Conservation (phyloP, 53 echinoderm and acorn worm genomes). For the Stichopus horrens region DNA sequence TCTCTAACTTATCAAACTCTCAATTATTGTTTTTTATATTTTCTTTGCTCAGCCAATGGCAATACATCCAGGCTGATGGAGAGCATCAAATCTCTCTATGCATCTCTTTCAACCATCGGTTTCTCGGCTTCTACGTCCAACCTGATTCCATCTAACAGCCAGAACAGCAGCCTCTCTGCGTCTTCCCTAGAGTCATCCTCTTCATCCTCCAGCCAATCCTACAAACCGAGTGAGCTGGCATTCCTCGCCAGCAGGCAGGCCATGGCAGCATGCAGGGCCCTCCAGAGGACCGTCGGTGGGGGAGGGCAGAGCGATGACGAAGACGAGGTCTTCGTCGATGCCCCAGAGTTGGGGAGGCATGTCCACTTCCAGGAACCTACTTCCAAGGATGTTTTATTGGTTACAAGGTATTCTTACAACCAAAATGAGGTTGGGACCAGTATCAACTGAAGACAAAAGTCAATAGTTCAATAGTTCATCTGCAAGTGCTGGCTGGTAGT, state of each 20-base stretch:
- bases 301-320: constrained; percentile 9
- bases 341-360: constrained; percentile 39
- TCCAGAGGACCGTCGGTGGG: constrained; percentile 56
- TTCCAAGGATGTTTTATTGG: constrained; percentile 39
- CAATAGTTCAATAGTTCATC: neutral
- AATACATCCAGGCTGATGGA: neutral
- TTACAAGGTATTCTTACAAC: constrained; percentile 24
- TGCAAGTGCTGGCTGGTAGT: neutral
- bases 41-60: neutral
- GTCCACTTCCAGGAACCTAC: constrained; percentile 41
- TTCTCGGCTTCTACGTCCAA: constrained; percentile 60
- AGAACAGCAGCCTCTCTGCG: constrained; percentile 49
- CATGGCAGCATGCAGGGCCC: constrained; percentile 43
- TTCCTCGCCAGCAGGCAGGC: constrained; percentile 76
- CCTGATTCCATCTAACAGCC: constrained; percentile 51
- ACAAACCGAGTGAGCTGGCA: constrained; percentile 75
- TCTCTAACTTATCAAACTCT: neutral
- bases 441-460: neutral
- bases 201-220: constrained; percentile 56
- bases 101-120: constrained; percentile 22
- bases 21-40: neutral
- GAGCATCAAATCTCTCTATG: neutral
- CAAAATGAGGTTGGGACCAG: constrained; percentile 15
- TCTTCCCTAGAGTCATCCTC: constrained; percentile 22
- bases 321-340: neutral